phyloP scores from a whole-genome alignment of 2,113 vertebrate species.

The Pantherophis guttatus region DNA sequence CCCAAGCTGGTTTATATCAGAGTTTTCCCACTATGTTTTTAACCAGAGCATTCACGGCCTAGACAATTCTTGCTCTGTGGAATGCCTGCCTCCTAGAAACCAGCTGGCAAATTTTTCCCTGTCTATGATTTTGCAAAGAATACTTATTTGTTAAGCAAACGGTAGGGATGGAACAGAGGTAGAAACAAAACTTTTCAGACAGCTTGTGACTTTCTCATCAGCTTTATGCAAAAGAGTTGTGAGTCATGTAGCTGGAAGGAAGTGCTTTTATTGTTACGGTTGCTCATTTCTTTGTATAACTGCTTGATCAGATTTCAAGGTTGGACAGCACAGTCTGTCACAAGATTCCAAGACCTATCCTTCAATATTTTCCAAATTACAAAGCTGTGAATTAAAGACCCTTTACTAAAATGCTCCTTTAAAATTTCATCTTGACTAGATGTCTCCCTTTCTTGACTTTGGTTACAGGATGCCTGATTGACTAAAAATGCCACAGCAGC shows the following conservation, averaged over 20 bases:
- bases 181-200: not conserved
- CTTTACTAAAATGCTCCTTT: not conserved
- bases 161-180: conserved; percentile 8
- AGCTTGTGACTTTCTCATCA: not conserved
- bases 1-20: not conserved
- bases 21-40: not conserved
- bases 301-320: not conserved
- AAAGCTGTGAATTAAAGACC: not conserved
- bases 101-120: not conserved
- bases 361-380: not conserved
- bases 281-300: not conserved
- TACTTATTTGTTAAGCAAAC: conserved; percentile 17
- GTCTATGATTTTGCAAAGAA: conserved; percentile 4
- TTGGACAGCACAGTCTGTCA: not conserved
- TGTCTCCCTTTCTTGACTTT: not conserved
- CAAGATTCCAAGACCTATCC: not conserved
- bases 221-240: not conserved
- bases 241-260: not conserved
- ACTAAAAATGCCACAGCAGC: not conserved
- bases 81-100: not conserved
- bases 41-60: not conserved
- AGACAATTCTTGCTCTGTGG: not conserved
- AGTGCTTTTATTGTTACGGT: not conserved
- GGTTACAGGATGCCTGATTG: not conserved
- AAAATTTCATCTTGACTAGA: not conserved